A percentile compares a stretch with the other conserved stretches of the same genome.
Conservation (phyloP, 2,797 vertebrate species). For the Ambastaia sidthimunki region DNA sequence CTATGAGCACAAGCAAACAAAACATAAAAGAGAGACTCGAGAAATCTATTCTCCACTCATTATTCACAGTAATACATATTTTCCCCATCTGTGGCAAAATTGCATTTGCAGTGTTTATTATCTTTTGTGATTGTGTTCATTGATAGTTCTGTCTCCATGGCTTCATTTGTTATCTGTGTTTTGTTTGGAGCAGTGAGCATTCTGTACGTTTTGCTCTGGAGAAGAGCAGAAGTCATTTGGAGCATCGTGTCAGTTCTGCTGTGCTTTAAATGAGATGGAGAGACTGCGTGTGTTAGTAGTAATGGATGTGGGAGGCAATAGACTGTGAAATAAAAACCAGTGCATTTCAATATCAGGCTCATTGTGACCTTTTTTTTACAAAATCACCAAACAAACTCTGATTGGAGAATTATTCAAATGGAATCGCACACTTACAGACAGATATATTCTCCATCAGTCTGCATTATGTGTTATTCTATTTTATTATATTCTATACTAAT, state of each 20-base stretch:
- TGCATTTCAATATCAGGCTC: slow-evolving; percentile 60
- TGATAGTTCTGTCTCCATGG: slow-evolving; percentile 63
- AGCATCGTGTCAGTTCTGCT: slow-evolving; percentile 76
- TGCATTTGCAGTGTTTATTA: slow-evolving; percentile 67
- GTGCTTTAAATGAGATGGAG: slow-evolving; percentile 75
- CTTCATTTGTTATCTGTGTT: slow-evolving; percentile 65
- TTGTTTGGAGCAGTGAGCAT: slow-evolving; percentile 53
- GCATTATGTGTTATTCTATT: neutral
- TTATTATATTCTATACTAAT: slow-evolving; percentile 15
- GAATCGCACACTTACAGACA: slow-evolving; percentile 38
- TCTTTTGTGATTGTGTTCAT: slow-evolving; percentile 69
- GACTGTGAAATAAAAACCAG: slow-evolving; percentile 76
- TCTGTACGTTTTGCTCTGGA: slow-evolving; percentile 58
- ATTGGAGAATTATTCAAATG: slow-evolving; percentile 36
- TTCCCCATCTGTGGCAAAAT: slow-evolving; percentile 43
- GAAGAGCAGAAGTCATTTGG: slow-evolving; percentile 73
- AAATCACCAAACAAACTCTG: slow-evolving; percentile 38
- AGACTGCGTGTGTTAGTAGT: slow-evolving; percentile 70
- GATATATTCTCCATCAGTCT: neutral
- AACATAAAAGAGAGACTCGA: slow-evolving; percentile 45
- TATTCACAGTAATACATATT: slow-evolving; percentile 46
- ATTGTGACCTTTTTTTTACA: slow-evolving; percentile 36
- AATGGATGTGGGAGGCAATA: slow-evolving; percentile 74
- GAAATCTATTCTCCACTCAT: slow-evolving; percentile 46
- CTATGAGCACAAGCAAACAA: slow-evolving; percentile 52